Evolutionary conservation across 2,797 vertebrate species (phyloP), one percentile per base, ranked within the genome.

Genomic region (Cyprinodon diabolis): DNA sequence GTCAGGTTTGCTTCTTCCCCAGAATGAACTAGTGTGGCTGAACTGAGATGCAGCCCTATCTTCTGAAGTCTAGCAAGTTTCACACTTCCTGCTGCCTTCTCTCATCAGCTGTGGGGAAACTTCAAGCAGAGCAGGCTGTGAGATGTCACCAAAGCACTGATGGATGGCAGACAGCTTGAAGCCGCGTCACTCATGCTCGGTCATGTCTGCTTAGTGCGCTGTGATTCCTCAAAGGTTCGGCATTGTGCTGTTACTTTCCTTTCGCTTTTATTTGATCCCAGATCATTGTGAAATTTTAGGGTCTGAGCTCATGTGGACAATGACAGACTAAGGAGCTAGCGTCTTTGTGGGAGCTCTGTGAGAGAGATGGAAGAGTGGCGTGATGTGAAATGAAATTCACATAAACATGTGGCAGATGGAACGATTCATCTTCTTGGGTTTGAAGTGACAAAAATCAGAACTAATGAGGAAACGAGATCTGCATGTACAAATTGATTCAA

Each of bases 391-490:
- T 79, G 66, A 81, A 84, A 81, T 78, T 78, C 51, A 37, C 30
- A 67, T 81, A 40, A 54, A 5, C 0, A 1, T 40, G 2, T 17
- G 0, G 77, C 90, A 91, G 85, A 92, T 90, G 87, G 89, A 86
- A 65, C 25, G n/a, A 84, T 84, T 89, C 82, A 82, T 89, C 87
- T 90, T 87, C 48, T 76, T 60, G 68, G 51, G 77, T 87, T 87
- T 90, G 85, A 89, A 85, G 86, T 84, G 82, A 86, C 78, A 88
- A 81, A 63, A 90, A 87, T 87, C 79, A 77, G 79, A 84, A 74
- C 73, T 89, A 89, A 91, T 84, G 87, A 90, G 88, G 70, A 83
- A 90, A 86, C 75, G 78, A 51, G 73, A 89, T 84, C 76, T 69
- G 80, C 83, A 71, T 78, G 78, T 77, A 83, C 85, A 89, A 87